Evolutionary conservation across 2,113 vertebrate species (phyloP), one percentile per base, ranked within the genome.

Genomic region (Rhagologus leucostigma): DNA sequence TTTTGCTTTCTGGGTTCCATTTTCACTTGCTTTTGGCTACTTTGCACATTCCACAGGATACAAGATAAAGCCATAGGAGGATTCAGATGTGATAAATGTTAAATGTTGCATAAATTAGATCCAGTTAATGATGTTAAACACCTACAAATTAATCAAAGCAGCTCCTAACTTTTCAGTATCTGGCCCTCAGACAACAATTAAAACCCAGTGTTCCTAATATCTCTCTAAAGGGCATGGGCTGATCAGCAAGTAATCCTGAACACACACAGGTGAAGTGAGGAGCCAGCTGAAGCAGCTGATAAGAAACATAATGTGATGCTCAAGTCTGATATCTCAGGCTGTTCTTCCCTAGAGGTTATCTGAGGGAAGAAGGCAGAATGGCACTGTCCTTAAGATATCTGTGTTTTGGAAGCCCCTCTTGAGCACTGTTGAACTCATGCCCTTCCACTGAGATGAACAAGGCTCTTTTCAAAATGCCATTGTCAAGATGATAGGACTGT

Each of bases 101-200:
- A 94, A 84, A 47, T 53, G n/a, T 75, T 82, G 27, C 69, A 78
- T 91, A 93, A 93, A 82, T 93, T 87, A 87, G 52, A 78, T 71
- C 12, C 32, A 57, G n/a, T 57, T 53, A 85, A 79, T 88, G 47
- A 82, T 64, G 53, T 88, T 79, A 88, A 92, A 14, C 44, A 82
- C 30, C 41, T 79, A 71, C 42, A 90, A 83, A 95, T 88, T 93
- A 93, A 91, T 88, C 67, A 93, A 83, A 88, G 32, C n/a, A 83
- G 9, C 46, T n/a, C 65, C 65, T 65, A 91, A 60, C 46, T 94
- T 83, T 56, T 93, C 57, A 73, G 29, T 83, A 20, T 8, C 63
- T 88, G 42, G 22, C 10, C 32, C 37, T 79, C 49, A 64, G 68
- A 87, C 62, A 89, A 42, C 75, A 95, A 80, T 90, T 89, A 91